Percentiles rank a stretch among this genome's conserved stretches.
Evolutionary conservation across 1,140 invertebrate genomes (phyloP).

Genomic region (Caenorhabditis briggsae): DNA sequence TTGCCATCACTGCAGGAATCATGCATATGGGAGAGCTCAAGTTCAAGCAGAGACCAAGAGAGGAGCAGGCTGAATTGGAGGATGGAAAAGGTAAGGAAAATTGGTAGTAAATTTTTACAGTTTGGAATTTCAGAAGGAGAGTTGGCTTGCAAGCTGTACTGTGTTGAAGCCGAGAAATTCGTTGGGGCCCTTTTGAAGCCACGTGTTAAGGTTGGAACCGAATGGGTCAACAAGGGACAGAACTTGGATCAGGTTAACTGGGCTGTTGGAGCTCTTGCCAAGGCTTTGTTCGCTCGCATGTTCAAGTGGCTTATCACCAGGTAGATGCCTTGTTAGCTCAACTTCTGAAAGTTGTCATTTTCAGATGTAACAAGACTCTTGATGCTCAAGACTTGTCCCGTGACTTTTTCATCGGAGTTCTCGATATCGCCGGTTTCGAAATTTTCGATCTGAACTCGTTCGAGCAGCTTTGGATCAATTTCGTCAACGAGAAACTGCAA

Average conservation of each 20-base stretch:
- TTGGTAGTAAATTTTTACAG: background rate
- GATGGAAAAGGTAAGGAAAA: slow-evolving; percentile 82
- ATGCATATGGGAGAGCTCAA: slow-evolving; percentile 94
- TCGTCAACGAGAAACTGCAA: slow-evolving; percentile 99
- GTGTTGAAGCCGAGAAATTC: slow-evolving; percentile 80
- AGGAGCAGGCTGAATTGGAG: slow-evolving; percentile 98
- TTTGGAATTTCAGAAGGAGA: slow-evolving; percentile 71
- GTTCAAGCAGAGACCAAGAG: slow-evolving; percentile 99
- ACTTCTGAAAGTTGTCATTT: background rate
- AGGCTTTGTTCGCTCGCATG: slow-evolving; percentile 82
- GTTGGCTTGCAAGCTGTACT: slow-evolving; percentile 80
- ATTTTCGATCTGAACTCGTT: slow-evolving; percentile 99
- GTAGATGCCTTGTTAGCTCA: slow-evolving; percentile 68
- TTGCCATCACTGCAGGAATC: slow-evolving; percentile 94
- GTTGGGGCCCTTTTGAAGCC: slow-evolving; percentile 81
- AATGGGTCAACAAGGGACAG: slow-evolving; percentile 82
- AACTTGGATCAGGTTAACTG: slow-evolving; percentile 84
- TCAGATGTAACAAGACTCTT: slow-evolving; percentile 82
- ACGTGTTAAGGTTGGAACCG: slow-evolving; percentile 82
- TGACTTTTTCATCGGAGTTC: slow-evolving; percentile 85
- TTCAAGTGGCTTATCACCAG: slow-evolving; percentile 82
- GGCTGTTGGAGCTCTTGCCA: slow-evolving; percentile 82
- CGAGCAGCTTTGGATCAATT: slow-evolving; percentile 99
- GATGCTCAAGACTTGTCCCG: slow-evolving; percentile 78
- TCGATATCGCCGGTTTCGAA: slow-evolving; percentile 99